Base-by-base conservation (phyloP, 2,113 vertebrate species). In the Ceyx cyanopectus region DNA sequence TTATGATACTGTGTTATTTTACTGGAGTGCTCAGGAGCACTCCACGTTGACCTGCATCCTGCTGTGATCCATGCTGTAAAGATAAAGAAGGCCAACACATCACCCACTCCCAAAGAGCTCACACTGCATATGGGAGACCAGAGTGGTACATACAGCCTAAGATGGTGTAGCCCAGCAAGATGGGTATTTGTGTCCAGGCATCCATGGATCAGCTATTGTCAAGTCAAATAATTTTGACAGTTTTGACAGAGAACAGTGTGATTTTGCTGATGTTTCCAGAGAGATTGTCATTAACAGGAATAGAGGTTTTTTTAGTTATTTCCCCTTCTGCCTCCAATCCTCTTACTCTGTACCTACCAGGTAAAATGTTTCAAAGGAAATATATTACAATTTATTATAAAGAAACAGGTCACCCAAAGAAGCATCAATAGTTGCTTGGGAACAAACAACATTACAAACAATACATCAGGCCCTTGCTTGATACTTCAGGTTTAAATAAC, bases 401-500 rank as follows among this genome's bases (percentile, higher is more conserved):
- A 43, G 46, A 84, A 85, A 87, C 27, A 77, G 40, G 34, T 85
- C 43, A 67, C 9, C 17, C 68, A 91, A 34, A 43, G 11, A 85
- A 80, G 46, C 72, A 82, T 30, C 60, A 82, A 8, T 8, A 85
- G 41, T 21, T 76, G 40, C 51, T 60, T 74, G 10, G 51, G 34
- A 89, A 63, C 30, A 91, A 89, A 51, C 20, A 85, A 54, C n/a
- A 10, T 32, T 43, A n/a, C 21, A 54, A 87, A 51, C 22, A 70
- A 67, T n/a, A 40, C 26, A 67, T 74, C 40, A 67, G 18, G 26
- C 11, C 51, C 16, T 65, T 40, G 30, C 14, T 79, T 66, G 32
- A 72, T 51, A 65, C 58, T 85, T 76, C 8, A 68, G 69, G 53
- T 85, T 95, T 79, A 79, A 84, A 81, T 51, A 96, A 94, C 20